These are phyloP conservation scores for Resseliella maxima DNA, from an alignment of 2,888 invertebrate genomes.

Conservation along the genomic window DNA sequence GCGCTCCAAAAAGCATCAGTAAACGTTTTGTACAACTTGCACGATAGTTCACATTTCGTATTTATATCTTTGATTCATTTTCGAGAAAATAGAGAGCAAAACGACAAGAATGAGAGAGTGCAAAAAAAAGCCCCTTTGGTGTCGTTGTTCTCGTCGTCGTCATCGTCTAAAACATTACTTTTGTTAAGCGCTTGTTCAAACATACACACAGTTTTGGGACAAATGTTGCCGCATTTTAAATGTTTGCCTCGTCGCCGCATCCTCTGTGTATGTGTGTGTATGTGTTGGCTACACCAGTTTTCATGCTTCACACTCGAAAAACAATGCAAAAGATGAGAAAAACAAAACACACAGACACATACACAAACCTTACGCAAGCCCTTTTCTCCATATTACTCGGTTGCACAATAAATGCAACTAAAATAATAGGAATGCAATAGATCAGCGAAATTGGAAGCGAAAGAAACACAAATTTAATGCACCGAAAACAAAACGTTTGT, in stretches of 20 bases:
- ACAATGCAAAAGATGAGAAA: background rate
- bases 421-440: slow-evolving; percentile 38
- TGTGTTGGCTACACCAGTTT: background rate
- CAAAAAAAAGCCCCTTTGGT: slow-evolving; percentile 10
- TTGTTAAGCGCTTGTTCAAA: slow-evolving; percentile 35
- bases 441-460: slow-evolving; percentile 53
- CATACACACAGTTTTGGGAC: slow-evolving; percentile 27
- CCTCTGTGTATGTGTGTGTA: no score
- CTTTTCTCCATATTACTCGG: background rate
- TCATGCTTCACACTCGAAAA: background rate
- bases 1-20: background rate
- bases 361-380: slow-evolving; percentile 8
- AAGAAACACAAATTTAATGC: slow-evolving; percentile 45
- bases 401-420: slow-evolving; percentile 48
- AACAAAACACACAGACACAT: background rate
- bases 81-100: background rate
- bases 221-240: slow-evolving; percentile 45
- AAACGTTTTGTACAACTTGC: slow-evolving; percentile 24
- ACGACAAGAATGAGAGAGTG: background rate
- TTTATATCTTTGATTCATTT: slow-evolving; percentile 48
- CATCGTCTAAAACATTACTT: slow-evolving; percentile 45
- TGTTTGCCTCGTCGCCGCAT: slow-evolving; percentile 14
- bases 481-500: slow-evolving; percentile 32
- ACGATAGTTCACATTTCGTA: slow-evolving; percentile 50
- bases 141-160: slow-evolving; percentile 1